phyloP scores from a whole-genome alignment of 2,888 invertebrate genomes.

The Hanleya hanleyi region DNA sequence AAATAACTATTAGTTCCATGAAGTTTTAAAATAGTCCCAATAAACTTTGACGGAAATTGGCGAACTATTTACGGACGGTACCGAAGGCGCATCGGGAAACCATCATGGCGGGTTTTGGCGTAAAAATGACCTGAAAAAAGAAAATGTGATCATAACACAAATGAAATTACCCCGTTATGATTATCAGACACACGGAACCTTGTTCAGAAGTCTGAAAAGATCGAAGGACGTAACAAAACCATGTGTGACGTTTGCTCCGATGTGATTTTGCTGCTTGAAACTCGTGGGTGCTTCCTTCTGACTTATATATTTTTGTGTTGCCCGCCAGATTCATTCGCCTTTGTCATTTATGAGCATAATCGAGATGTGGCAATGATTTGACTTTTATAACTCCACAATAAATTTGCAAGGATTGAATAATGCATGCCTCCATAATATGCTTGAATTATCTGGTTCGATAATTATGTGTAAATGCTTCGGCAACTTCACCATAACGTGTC shows the following conservation, averaged over 20 bases:
- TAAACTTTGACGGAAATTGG: neutral
- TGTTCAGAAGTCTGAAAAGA: neutral
- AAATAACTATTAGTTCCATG: too few relatives aligned
- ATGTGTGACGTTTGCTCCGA: constrained; percentile 98
- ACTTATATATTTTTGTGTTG: constrained; percentile 4
- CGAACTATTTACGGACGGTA: neutral
- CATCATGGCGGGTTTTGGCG: constrained; percentile 27
- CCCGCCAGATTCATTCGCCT: neutral
- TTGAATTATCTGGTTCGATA: too few relatives aligned
- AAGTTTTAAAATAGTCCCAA: neutral
- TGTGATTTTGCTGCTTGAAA: constrained; percentile 91
- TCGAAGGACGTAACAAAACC: constrained; percentile 18
- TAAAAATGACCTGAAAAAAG: neutral
- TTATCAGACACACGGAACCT: neutral
- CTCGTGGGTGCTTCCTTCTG: constrained; percentile 79
- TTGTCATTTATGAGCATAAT: neutral
- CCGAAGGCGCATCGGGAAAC: neutral
- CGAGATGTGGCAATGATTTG: too few relatives aligned
- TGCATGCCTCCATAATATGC: too few relatives aligned
- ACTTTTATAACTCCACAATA: too few relatives aligned
- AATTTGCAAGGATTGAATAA: too few relatives aligned
- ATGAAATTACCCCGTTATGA: neutral
- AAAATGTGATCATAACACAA: neutral
- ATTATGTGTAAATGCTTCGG: too few relatives aligned
- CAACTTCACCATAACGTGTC: too few relatives aligned